These are phyloP conservation scores for Sebastes hubbsi DNA, from an alignment of 2,797 vertebrate genomes.

Conservation along the genomic window DNA sequence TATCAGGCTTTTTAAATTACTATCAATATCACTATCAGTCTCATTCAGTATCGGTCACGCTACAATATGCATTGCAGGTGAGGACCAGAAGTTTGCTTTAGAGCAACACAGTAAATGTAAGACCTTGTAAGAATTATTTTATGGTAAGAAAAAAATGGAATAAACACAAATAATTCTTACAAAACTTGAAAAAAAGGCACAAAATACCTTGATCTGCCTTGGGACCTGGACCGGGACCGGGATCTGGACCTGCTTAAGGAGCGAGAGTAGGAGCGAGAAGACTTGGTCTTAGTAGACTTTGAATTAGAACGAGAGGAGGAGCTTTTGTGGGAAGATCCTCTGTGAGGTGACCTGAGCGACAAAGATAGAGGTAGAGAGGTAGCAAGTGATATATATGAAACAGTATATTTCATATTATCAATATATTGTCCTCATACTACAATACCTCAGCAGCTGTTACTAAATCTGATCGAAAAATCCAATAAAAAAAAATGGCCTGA, in stretches of 20 bases:
- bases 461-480: neutral
- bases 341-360: conserved; percentile 89
- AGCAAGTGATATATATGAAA: too few species aligned
- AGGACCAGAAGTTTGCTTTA: too few species aligned
- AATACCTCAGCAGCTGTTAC: neutral
- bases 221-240: conserved; percentile 90
- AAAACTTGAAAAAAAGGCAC: neutral
- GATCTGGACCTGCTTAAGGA: conserved; percentile 90
- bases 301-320: conserved; percentile 91
- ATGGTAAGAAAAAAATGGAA: neutral
- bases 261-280: conserved; percentile 88
- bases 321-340: conserved; percentile 87
- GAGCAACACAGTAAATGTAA: neutral
- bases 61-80: neutral
- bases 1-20: neutral
- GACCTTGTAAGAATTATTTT: neutral
- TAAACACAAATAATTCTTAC: neutral
- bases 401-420: neutral
- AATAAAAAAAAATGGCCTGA: too few species aligned
- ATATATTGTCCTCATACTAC: neutral
- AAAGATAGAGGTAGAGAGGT: conserved; percentile 28
- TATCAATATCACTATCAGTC: neutral
- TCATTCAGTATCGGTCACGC: neutral
- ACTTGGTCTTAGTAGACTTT: conserved; percentile 86
- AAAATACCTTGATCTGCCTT: conserved; percentile 82